These are phyloP conservation scores for Bos javanicus DNA, from an alignment of 2,113 vertebrate genomes.

Conservation along the genomic window DNA sequence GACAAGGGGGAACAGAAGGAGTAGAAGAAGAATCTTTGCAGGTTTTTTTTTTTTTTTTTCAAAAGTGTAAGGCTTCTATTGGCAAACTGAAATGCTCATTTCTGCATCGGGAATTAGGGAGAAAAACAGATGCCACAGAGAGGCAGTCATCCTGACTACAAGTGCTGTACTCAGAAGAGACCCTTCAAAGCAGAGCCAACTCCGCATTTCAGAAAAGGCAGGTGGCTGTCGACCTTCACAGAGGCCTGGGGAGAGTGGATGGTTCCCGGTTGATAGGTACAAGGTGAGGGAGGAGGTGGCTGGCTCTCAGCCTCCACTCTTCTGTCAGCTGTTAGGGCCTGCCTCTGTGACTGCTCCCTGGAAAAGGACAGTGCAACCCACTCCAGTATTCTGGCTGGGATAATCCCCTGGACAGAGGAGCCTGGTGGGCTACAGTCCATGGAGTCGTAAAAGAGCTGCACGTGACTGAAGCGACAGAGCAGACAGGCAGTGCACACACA, in stretches of 20 bases:
- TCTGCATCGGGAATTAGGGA: not conserved
- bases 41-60: not conserved
- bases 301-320: not conserved
- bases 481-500: rapidly evolving
- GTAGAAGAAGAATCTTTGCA: not conserved
- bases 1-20: not conserved
- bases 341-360: not conserved
- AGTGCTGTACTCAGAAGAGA: not conserved
- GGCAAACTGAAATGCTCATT: not conserved
- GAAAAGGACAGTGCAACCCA: not conserved
- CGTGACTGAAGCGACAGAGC: rapidly evolving
- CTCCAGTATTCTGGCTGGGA: not conserved
- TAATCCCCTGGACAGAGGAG: not conserved
- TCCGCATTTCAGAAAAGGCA: not conserved
- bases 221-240: not conserved
- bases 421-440: not conserved
- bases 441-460: not conserved
- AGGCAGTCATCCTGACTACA: not conserved
- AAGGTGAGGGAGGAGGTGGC: not conserved
- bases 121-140: not conserved
- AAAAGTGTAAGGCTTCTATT: not conserved
- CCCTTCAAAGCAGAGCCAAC: not conserved
- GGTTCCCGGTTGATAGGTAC: not conserved
- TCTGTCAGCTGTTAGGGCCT: not conserved
- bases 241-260: not conserved